Base-by-base conservation (phyloP, 2,888 invertebrate genomes). In the Thera obeliscata region DNA sequence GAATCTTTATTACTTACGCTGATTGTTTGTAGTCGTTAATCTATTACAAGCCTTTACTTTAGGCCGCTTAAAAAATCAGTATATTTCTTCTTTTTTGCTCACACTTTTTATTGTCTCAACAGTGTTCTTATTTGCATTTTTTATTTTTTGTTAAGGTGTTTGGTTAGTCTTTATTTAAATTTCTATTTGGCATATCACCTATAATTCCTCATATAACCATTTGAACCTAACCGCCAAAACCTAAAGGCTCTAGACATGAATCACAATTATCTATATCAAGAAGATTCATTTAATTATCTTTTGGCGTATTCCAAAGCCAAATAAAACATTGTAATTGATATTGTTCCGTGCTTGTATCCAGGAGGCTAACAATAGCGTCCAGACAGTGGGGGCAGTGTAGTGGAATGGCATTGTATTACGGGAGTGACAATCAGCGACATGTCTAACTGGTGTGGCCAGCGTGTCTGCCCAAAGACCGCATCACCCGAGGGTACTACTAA, bases 1-100 rank as follows among this genome's bases (percentile, higher is more conserved):
- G 82, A 89, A 90, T 90, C 77, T 78, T 71, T 74, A 74, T 81
- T 81, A 81, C 72, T 76, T 80, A 81, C 79, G 83, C 81, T 83
- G 76, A 81, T 86, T 84, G 52, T 52, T 52, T 52, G 33, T 33
- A 33, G 33, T 33, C 33, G 22, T 33, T 52, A 52, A 9, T 9
- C 22, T 52, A 52, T 52, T 8, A 52, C 33, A 22, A 22, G 52
- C 8, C 52, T n/a, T 33, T 22, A 22, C 22, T 22, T 52, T 33
- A 2, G 33, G 52, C 33, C 33, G 50, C 12, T 22, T 50, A 50
- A 50, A 50, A 50, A 50, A 6, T 50, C 12, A 22, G 22, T 8
- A 7, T 12, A 9, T 52, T 76, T 78, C 80, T 81, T 48, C 57
- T 46, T 56, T 22, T 73, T 70, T 63, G 62, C 61, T 61, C 66